Base-by-base conservation (phyloP, 2,888 invertebrate species). In the Catocala nupta region DNA sequence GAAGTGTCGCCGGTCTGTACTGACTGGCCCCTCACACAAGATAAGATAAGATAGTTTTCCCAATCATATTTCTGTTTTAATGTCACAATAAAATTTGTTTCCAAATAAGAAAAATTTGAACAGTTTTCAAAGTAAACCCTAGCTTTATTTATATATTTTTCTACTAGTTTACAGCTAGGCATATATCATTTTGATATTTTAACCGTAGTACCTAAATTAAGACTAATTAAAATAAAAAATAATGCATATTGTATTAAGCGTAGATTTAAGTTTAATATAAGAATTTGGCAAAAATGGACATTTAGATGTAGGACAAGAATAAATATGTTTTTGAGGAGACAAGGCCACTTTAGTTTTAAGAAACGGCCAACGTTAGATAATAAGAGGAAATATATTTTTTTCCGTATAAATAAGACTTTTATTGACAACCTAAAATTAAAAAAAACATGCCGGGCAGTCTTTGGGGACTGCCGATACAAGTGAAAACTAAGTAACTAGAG, bases 361-460 rank as follows among this genome's bases (percentile, higher is more conserved):
- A 61, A 59, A 61, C n/a, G 73, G 76, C 68, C 75, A 59, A 70
- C 63, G 55, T 63, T 78, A 77, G 67, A 64, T 63, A 51, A 56
- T 78, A 71, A 75, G 69, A 70, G 74, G 69, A 73, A 78, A 79
- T 77, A 78, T 74, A 77, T 63, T 72, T 76, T 71, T 73, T 70
- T 73, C 68, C 63, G 51, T 68, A 65, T 68, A 55, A 65, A 70
- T 55, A 52, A 59, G 68, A 45, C 34, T 74, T 77, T 77, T 68
- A 52, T 57, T 59, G 5, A 9, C 44, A 34, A n/a, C n/a, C n/a
- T n/a, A n/a, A n/a, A n/a, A n/a, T n/a, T n/a, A n/a, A n/a, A n/a
- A n/a, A n/a, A n/a, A n/a, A n/a, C n/a, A n/a, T n/a, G n/a, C n/a
- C n/a, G n/a, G n/a, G n/a, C n/a, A n/a, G n/a, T n/a, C n/a, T n/a